Percentiles rank a stretch among this genome's conserved stretches.
Evolutionary conservation across 2,888 invertebrate genomes (phyloP).

Genomic region (Cephonodes hylas): DNA sequence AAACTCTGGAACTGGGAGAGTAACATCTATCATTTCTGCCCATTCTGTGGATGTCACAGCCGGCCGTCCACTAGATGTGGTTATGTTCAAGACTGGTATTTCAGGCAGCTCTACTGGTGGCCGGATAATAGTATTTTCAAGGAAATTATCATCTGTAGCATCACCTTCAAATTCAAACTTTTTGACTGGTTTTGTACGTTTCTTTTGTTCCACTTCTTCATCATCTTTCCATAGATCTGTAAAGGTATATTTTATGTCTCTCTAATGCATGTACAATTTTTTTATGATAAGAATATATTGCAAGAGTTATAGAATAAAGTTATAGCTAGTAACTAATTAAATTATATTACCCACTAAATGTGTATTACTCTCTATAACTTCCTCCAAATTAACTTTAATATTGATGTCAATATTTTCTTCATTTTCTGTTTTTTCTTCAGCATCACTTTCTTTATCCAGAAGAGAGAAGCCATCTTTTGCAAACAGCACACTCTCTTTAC

Average conservation of each 20-base stretch:
- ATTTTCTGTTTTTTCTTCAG: slow-evolving; percentile 35
- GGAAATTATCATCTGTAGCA: slow-evolving; percentile 58
- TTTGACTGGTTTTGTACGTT: slow-evolving; percentile 33
- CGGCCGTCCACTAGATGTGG: slow-evolving; percentile 66
- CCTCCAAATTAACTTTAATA: slow-evolving; percentile 80
- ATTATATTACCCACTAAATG: slow-evolving; percentile 74
- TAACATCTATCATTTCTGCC: slow-evolving; percentile 93
- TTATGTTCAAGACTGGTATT: slow-evolving; percentile 86
- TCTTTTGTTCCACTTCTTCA: slow-evolving; percentile 42
- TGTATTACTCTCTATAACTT: slow-evolving; percentile 82
- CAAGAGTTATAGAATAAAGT: no score
- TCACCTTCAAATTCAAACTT: slow-evolving; percentile 37
- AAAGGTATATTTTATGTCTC: slow-evolving; percentile 8
- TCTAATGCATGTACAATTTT: not conserved
- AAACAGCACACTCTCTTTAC: slow-evolving; percentile 81
- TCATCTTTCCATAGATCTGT: slow-evolving; percentile 74
- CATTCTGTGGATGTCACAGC: slow-evolving; percentile 85
- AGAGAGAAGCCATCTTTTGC: slow-evolving; percentile 77
- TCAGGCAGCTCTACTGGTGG: slow-evolving; percentile 66
- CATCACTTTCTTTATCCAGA: slow-evolving; percentile 43
- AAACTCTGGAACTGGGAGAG: slow-evolving; percentile 90
- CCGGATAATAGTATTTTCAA: slow-evolving; percentile 61
- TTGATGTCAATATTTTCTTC: slow-evolving; percentile 50
- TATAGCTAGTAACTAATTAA: not conserved
- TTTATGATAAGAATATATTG: no score